Conservation (phyloP, 1,140 invertebrate species). For the Octopus sinensis region DNA sequence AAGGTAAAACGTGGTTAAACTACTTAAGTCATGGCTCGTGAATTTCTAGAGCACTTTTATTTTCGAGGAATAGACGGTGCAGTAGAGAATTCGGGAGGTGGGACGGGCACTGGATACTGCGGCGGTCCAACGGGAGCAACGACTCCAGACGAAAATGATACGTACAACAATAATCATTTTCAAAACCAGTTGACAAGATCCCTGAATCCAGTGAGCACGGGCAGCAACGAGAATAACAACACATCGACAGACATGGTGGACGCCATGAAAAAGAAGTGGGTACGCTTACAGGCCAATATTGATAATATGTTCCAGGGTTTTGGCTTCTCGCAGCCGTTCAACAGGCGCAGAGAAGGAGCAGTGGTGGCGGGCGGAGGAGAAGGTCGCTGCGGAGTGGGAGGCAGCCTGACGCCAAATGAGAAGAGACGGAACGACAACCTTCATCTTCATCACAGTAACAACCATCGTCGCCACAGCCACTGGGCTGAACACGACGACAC, state of each 20-base stretch:
- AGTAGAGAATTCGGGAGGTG: slow-evolving; percentile 3
- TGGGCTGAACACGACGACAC: not conserved
- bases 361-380: slow-evolving; percentile 19
- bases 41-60: slow-evolving; percentile 23
- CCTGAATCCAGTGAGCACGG: not conserved
- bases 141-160: not conserved
- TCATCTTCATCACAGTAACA: not conserved
- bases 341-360: slow-evolving; percentile 30
- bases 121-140: not conserved
- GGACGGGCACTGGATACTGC: not conserved
- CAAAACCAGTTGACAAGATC: not conserved
- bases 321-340: slow-evolving; percentile 23
- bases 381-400: slow-evolving; percentile 17
- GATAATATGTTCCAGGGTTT: slow-evolving; percentile 39
- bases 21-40: slow-evolving; percentile 20
- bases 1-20: not conserved
- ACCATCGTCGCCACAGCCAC: not conserved
- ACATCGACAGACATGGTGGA: slow-evolving; percentile 35
- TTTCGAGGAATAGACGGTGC: slow-evolving; percentile 20
- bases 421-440: not conserved
- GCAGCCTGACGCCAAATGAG: slow-evolving; percentile 23
- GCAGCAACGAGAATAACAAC: not conserved
- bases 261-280: slow-evolving; percentile 35
- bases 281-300: slow-evolving; percentile 30
- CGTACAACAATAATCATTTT: not conserved